Base-by-base conservation (phyloP, 2,888 invertebrate species). In the Drosophila heteroneura region DNA sequence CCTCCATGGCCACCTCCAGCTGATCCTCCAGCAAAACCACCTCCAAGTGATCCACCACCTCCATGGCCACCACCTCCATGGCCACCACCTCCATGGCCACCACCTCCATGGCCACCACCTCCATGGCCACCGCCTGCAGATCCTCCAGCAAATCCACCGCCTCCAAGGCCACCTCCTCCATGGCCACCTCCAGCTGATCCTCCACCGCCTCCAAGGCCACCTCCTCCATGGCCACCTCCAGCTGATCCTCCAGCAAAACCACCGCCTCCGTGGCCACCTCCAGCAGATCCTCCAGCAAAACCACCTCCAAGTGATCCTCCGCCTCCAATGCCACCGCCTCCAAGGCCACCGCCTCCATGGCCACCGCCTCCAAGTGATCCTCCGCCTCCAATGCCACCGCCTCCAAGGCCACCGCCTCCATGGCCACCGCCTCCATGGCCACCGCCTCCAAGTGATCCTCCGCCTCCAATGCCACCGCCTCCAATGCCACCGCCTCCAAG, bases 161-260 rank as follows among this genome's bases (percentile, higher is more conserved):
- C 74, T 19, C 63, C 44, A 19, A 35, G 49, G 4, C 54, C 61
- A 39, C 72, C 47, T 2, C 71, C 59, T 19, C 70, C 73, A 28
- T 4, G 10, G 32, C 35, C 35, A 7, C 66, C 56, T 16, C 37
- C 44, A 39, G 16, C 5, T 35, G 35, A 35, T 16, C 35, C 35
- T 2, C 39, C 41, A 16, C 37, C 37, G 7, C 35, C 35, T n/a
- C 49, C 61, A 6, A 66, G 57, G 12, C 68, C 41, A 10, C 60
- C 62, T 5, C 61, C 64, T 5, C 64, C 61, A n/a, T 28, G 51
- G 14, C 52, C 39, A 7, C 66, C 56, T 16, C 37, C 44, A 39
- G 16, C 5, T 35, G 35, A 35, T 16, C 35, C 35, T 2, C 39
- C 41, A n/a, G n/a, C 41, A 5, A 10, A 6, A 30, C 44, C 19